A percentile compares a stretch with the other conserved stretches of the same genome.
Conservation (phyloP, 1,140 invertebrate genomes). For the Hydropsyche tenuis region DNA sequence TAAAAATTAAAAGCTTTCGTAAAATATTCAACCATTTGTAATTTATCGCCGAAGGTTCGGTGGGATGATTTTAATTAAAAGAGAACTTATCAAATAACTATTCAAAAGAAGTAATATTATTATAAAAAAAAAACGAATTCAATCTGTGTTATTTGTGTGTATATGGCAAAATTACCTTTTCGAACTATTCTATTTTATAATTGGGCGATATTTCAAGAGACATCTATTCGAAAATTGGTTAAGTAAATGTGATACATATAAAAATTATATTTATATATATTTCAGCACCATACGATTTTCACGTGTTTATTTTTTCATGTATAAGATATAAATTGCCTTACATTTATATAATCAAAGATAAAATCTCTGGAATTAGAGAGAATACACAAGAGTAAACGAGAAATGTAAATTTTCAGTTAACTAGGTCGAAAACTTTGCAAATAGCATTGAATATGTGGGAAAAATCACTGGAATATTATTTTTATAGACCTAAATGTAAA, state of each 20-base stretch:
- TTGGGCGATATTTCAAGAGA: no score
- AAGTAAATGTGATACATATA: background rate
- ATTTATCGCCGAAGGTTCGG: slow-evolving; percentile 1
- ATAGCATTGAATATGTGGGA: no score
- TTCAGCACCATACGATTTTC: slow-evolving; percentile 21
- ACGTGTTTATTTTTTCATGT: background rate
- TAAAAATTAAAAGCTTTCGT: background rate
- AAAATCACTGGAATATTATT: no score
- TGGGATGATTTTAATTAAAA: background rate
- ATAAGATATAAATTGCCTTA: background rate
- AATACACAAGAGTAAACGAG: no score
- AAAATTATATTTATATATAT: slow-evolving; percentile 10
- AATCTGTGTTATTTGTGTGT: background rate
- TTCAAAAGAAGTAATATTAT: background rate
- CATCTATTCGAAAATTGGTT: slow-evolving; percentile 2
- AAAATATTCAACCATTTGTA: background rate
- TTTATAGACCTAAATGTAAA: no score
- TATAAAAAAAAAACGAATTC: no score
- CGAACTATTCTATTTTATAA: no score
- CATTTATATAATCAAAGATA: no score
- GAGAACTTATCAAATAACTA: background rate
- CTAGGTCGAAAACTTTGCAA: no score
- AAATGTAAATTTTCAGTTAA: no score
- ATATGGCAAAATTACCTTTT: slow-evolving; percentile 14
- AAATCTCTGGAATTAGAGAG: no score